phyloP scores from a whole-genome alignment of 2,888 invertebrate species.

The Apeira syringaria region DNA sequence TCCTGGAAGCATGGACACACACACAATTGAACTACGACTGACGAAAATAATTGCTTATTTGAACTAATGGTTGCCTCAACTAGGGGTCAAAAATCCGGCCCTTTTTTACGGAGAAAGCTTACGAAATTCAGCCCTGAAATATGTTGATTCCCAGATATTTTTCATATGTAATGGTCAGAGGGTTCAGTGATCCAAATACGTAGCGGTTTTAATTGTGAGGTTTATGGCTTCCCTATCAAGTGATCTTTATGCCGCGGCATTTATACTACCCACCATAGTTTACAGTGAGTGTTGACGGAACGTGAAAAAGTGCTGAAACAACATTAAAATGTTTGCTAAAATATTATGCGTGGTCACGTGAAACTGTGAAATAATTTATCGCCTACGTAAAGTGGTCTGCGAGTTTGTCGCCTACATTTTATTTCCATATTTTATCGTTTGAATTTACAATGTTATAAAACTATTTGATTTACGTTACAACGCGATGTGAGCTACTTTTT shows the following conservation, averaged over 20 bases:
- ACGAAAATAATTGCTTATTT: too few species aligned
- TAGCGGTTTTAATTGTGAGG: too few species aligned
- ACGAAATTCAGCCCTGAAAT: too few species aligned
- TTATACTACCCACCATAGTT: constrained; percentile 5
- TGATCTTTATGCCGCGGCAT: background rate
- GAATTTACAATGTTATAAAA: background rate
- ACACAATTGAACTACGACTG: too few species aligned
- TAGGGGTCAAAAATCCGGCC: too few species aligned
- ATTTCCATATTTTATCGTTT: background rate
- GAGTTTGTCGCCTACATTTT: constrained; percentile 1
- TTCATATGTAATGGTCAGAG: too few species aligned
- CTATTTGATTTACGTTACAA: background rate
- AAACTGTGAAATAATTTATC: constrained; percentile 10
- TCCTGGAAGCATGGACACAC: too few species aligned
- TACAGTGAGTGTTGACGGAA: constrained; percentile 4
- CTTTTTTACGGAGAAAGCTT: too few species aligned
- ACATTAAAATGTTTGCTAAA: constrained; percentile 22
- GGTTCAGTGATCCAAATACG: too few species aligned
- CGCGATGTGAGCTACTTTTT: background rate
- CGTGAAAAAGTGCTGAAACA: constrained; percentile 25
- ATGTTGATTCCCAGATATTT: too few species aligned
- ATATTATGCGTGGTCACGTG: constrained; percentile 31
- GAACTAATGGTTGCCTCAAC: too few species aligned
- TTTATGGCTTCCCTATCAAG: too few species aligned
- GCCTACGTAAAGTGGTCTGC: constrained; percentile 7